These are phyloP conservation scores for Blastobasis adustella DNA, from an alignment of 2,888 invertebrate species.

Conservation along the genomic window DNA sequence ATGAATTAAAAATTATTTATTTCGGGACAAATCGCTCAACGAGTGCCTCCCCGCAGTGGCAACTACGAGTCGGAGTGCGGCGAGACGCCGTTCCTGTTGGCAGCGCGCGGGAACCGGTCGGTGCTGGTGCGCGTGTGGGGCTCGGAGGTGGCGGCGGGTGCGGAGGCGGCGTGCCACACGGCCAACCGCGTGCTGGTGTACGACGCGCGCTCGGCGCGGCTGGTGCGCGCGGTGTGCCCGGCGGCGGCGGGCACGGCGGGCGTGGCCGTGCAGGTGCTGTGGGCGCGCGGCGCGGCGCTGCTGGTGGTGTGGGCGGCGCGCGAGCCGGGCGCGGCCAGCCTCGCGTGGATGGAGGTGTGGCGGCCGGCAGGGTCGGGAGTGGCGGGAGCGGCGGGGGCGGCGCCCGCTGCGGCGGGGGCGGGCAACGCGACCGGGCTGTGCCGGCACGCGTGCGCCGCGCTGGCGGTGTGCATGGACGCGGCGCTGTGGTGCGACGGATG, in stretches of 20 bases:
- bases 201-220: constrained; percentile 72
- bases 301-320: constrained; percentile 90
- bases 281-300: constrained; percentile 81
- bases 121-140: constrained; percentile 90
- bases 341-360: constrained; percentile 79
- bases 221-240: constrained; percentile 83
- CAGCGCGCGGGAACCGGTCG: constrained; percentile 86
- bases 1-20: too few species aligned
- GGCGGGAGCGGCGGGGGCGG: constrained; percentile 24
- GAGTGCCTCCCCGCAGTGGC: constrained; percentile 16
- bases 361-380: constrained; percentile 2
- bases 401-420: constrained; percentile 44
- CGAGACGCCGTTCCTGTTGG: constrained; percentile 86
- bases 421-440: constrained; percentile 58
- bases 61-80: constrained; percentile 74
- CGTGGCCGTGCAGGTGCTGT: constrained; percentile 86
- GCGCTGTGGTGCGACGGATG: constrained; percentile 73
- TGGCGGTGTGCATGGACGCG: constrained; percentile 85
- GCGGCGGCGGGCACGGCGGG: constrained; percentile 72
- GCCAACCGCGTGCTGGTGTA: constrained; percentile 87
- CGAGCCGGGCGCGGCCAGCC: constrained; percentile 85
- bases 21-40: too few species aligned
- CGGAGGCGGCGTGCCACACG: constrained; percentile 81
- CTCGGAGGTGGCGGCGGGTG: constrained; percentile 80
- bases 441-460: constrained; percentile 76